Evolutionary conservation across 2,113 vertebrate genomes (phyloP).

Genomic region (Scomber scombrus): DNA sequence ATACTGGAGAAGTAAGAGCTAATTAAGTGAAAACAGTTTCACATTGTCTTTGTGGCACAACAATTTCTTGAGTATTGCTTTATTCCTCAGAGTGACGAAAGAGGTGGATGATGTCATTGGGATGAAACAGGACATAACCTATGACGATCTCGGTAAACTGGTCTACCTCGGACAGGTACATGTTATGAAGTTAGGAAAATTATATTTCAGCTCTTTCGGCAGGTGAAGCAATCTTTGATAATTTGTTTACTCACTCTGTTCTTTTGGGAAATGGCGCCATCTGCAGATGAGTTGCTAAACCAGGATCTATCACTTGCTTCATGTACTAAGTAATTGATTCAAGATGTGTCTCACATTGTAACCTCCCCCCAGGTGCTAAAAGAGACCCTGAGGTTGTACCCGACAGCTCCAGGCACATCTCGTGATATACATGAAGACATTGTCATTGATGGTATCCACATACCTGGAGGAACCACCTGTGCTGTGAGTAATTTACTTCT

Average conservation of each 20-base stretch:
- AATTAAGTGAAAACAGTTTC: background rate
- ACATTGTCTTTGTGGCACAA: accelerated
- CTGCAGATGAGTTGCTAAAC: background rate
- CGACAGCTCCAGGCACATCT: conserved; percentile 83
- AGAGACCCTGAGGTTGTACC: conserved; percentile 91
- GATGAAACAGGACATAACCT: conserved; percentile 88
- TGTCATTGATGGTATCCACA: conserved; percentile 80
- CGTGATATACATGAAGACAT: conserved; percentile 85
- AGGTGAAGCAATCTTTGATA: too few species aligned
- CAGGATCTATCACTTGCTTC: background rate
- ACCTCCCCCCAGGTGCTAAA: conserved; percentile 87
- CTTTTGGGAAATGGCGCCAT: background rate
- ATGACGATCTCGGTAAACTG: conserved; percentile 91
- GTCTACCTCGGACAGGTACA: conserved; percentile 91
- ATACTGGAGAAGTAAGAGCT: conserved; percentile 86
- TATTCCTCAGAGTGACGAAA: conserved; percentile 81
- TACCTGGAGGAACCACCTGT: conserved; percentile 77
- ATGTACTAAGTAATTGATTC: background rate
- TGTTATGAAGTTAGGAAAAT: background rate
- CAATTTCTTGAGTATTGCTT: conserved; percentile 2
- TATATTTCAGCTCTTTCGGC: background rate
- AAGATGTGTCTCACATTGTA: background rate
- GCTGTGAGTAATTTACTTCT: conserved; percentile 55
- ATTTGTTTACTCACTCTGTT: background rate
- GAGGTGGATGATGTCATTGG: conserved; percentile 94